Percentiles rank a stretch among this genome's conserved stretches.
Conservation (phyloP, 2,888 invertebrate species). For the Diploptera punctata region DNA sequence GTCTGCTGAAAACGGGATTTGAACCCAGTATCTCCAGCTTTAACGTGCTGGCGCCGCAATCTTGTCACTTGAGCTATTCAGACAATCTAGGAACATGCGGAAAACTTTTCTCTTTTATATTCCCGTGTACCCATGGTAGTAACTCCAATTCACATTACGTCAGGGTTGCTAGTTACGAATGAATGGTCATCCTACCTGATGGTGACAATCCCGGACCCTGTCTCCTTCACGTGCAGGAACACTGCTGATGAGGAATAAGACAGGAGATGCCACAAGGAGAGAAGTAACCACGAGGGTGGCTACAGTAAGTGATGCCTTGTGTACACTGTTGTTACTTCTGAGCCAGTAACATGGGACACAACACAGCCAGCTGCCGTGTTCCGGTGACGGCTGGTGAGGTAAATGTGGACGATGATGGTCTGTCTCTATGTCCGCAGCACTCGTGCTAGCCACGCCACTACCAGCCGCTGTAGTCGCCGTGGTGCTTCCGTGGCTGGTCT, state of each 20-base stretch:
- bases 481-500: not conserved
- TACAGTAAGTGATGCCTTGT: constrained; percentile 64
- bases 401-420: not conserved
- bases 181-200: constrained; percentile 46
- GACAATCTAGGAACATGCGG: too few species aligned
- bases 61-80: too few species aligned
- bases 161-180: too few species aligned
- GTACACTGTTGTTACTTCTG: constrained; percentile 62
- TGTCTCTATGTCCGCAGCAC: not conserved
- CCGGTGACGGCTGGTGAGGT: constrained; percentile 5
- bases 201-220: constrained; percentile 49
- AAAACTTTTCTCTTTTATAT: too few species aligned
- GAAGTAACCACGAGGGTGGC: constrained; percentile 66
- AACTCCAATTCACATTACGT: too few species aligned
- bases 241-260: constrained; percentile 62
- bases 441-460: not conserved
- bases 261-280: constrained; percentile 64
- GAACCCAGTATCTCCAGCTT: too few species aligned
- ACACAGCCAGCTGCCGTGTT: constrained; percentile 61
- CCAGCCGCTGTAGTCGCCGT: not conserved
- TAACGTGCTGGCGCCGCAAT: too few species aligned
- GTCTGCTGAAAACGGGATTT: too few species aligned
- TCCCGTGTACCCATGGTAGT: too few species aligned
- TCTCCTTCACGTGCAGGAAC: constrained; percentile 50
- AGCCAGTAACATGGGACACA: constrained; percentile 66